Base-by-base conservation (phyloP, 2,113 vertebrate species). In the Puffinus mauretanicus region DNA sequence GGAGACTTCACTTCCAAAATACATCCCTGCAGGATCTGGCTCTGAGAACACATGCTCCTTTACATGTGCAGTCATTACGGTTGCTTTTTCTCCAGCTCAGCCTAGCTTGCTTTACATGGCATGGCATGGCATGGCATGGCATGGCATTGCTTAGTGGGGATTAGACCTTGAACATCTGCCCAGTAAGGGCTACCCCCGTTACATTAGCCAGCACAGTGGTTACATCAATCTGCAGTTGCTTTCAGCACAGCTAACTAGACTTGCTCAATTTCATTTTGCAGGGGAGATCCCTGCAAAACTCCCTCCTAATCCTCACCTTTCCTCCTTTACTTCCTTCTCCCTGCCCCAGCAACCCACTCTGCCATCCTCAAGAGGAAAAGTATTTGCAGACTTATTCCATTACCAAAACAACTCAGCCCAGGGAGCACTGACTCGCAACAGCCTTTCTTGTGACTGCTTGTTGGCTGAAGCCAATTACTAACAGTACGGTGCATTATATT, bases 331-430 rank as follows among this genome's bases (percentile, higher is more conserved):
- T 76, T 65, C 34, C 26, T 88, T 80, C 38, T 78, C 38, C 13
- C 10, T 87, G 29, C 19, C 36, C 7, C 86, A 88, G 36, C 40
- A 94, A 73, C 29, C 38, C 24, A 55, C n/a, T 73, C 51, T 82
- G 80, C 75, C 55, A 94, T 76, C 40, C 71, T 92, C 57, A 89
- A 89, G 26, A 90, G 47, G n/a, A 73, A 90, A 95, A 94, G 73
- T 66, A 71, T 32, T 77, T 80, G 18, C 71, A 96, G 69, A 42
- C 61, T 84, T 92, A 90, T 52, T 92, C 40, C 38, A 38, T 40
- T 93, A 82, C 42, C 94, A 96, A 93, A 97, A 78, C 52, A 97
- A 32, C 40, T 90, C 70, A 66, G 30, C 77, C n/a, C 18, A 65
- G 62, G n/a, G 40, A 94, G 81, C 18, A 4, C 34, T 54, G 85